phyloP scores from a whole-genome alignment of 2,113 vertebrate species.

The Odocoileus virginianus region DNA sequence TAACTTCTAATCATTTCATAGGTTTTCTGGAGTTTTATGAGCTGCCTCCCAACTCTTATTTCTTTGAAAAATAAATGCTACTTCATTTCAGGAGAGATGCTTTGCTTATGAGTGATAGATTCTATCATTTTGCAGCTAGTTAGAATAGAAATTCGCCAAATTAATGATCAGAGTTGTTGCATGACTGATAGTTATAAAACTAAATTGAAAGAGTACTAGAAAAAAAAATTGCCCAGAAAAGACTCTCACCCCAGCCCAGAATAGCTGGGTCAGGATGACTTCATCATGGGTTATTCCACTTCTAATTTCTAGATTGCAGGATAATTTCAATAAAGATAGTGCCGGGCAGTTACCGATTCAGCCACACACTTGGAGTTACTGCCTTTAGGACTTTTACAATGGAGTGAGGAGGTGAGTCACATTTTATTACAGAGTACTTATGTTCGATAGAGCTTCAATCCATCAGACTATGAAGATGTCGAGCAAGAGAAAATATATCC shows the following conservation, averaged over 20 bases:
- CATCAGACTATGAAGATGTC: not conserved
- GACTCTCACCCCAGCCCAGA: not conserved
- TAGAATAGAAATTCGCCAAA: not conserved
- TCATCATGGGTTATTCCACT: slow-evolving; percentile 43
- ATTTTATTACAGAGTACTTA: slow-evolving; percentile 18
- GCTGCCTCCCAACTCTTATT: not conserved
- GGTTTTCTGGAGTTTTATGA: not conserved
- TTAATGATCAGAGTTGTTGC: not conserved
- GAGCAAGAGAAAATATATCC: not conserved
- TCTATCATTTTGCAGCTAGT: not conserved
- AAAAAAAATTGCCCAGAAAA: not conserved
- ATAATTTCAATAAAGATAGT: slow-evolving; percentile 54
- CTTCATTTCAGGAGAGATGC: not conserved
- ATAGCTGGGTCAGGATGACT: slow-evolving; percentile 29
- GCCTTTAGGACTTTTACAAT: slow-evolving; percentile 46
- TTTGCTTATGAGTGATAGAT: not conserved
- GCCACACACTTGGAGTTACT: slow-evolving; percentile 46
- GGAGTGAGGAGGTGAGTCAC: slow-evolving; percentile 27
- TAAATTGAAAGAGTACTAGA: not conserved
- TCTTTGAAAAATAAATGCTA: not conserved
- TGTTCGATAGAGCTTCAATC: not conserved
- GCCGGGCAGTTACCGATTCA: slow-evolving; percentile 23
- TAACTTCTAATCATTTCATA: not conserved
- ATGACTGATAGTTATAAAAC: not conserved
- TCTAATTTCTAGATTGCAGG: slow-evolving; percentile 50